These are phyloP conservation scores for Psephotus haematonotus DNA, from an alignment of 2,113 vertebrate genomes.

Conservation along the genomic window DNA sequence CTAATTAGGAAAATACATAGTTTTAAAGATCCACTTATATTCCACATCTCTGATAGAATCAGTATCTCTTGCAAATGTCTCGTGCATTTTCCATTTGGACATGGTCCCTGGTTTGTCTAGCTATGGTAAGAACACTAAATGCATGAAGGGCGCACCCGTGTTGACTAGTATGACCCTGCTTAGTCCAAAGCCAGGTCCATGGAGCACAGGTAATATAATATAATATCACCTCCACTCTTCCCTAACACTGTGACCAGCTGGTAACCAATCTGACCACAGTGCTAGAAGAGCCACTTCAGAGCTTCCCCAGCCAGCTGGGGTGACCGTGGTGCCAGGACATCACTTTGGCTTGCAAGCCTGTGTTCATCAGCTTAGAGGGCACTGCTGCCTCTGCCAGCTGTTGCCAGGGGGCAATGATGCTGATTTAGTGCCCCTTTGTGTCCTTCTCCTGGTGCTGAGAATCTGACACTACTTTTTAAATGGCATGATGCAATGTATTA, in stretches of 20 bases:
- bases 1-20: neutral
- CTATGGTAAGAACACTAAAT: neutral
- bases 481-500: neutral
- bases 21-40: neutral
- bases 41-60: neutral
- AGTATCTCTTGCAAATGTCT: neutral
- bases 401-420: neutral
- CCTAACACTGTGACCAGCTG: fast-evolving
- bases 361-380: neutral
- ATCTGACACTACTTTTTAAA: neutral
- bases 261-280: neutral
- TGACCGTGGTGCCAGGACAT: neutral
- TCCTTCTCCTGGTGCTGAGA: fast-evolving
- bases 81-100: neutral
- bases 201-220: neutral
- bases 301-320: fast-evolving
- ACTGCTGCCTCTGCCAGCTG: neutral
- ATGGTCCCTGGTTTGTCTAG: neutral
- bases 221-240: neutral
- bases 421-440: neutral
- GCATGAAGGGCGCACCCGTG: fast-evolving
- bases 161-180: neutral
- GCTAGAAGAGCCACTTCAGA: neutral
- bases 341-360: fast-evolving
- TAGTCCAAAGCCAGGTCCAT: neutral